Conservation (phyloP, 2,113 vertebrate genomes). For the Alaudala cheleensis region DNA sequence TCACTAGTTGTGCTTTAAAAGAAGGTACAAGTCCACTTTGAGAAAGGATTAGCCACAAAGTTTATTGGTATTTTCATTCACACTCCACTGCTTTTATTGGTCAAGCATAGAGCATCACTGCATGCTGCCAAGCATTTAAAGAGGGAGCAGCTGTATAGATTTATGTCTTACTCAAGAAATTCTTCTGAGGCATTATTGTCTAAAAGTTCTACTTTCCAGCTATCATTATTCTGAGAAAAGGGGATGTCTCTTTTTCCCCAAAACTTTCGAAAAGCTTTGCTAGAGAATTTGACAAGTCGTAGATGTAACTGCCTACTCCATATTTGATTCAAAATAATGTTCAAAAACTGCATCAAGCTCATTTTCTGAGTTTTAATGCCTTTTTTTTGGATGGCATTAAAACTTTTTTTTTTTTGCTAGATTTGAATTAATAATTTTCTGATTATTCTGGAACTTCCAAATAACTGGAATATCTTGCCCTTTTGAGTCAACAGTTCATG, state of each 20-base stretch:
- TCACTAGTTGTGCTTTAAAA: not conserved
- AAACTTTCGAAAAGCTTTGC: not conserved
- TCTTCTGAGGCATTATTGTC: not conserved
- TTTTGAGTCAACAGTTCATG: not conserved
- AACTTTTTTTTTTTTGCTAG: not conserved
- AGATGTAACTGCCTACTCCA: rapidly evolving
- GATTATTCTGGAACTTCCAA: not conserved
- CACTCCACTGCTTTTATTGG: not conserved
- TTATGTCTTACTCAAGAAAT: not conserved
- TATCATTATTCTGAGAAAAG: not conserved
- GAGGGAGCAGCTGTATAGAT: not conserved
- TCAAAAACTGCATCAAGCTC: not conserved
- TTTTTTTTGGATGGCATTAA: not conserved
- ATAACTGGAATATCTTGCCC: not conserved
- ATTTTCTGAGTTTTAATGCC: not conserved
- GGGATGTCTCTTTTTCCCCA: not conserved
- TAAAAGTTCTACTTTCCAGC: not conserved
- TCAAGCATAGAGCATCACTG: not conserved
- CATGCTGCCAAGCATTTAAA: not conserved
- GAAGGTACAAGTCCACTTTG: not conserved
- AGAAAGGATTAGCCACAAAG: not conserved
- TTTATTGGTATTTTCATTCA: not conserved
- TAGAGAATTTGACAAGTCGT: not conserved
- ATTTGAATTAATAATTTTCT: not conserved
- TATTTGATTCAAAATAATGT: not conserved